A percentile compares a stretch with the other conserved stretches of the same genome.
Conservation (phyloP, 2,888 invertebrate species). For the Himalopsyche anomala region DNA sequence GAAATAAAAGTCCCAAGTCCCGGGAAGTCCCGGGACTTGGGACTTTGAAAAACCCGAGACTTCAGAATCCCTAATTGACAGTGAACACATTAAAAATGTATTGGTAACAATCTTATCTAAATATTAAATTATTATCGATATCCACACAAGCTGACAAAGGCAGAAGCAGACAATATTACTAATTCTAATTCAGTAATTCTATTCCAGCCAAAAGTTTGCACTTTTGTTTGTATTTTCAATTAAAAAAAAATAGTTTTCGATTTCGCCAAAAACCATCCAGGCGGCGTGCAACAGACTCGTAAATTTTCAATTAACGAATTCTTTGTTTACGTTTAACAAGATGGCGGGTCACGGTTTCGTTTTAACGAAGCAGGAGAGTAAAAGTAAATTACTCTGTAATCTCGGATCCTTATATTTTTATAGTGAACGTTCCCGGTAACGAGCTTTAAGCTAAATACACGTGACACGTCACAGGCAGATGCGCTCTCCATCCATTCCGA, state of each 20-base stretch:
- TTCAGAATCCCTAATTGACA: no score
- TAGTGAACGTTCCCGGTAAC: background rate
- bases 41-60: no score
- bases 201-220: no score
- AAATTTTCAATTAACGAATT: conserved; percentile 10
- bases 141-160: no score
- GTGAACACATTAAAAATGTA: no score
- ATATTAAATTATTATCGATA: no score
- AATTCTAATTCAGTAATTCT: no score
- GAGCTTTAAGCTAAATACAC: background rate
- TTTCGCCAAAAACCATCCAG: background rate
- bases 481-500: background rate
- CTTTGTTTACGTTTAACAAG: background rate
- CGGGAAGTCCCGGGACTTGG: no score
- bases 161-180: no score
- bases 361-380: background rate
- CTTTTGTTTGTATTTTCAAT: no score
- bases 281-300: background rate
- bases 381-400: background rate
- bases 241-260: background rate
- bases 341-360: conserved; percentile 12
- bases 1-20: no score
- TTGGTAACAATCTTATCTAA: no score
- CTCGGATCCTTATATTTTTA: conserved; percentile 1
- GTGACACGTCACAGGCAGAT: conserved; percentile 2